Base-by-base conservation (phyloP, 2,113 vertebrate genomes). In the Sprattus sprattus region DNA sequence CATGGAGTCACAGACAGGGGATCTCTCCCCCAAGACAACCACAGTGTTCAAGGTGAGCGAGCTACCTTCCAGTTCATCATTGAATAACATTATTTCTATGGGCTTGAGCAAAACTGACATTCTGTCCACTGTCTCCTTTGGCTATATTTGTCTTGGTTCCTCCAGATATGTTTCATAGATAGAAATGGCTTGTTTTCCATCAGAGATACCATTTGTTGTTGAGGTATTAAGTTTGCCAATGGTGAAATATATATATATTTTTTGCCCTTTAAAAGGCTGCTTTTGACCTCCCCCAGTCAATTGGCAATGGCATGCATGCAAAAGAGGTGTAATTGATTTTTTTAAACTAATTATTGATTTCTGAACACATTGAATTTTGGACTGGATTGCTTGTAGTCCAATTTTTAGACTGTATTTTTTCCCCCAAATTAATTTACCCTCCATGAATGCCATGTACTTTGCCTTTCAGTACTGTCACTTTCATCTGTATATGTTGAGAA, bases 21-120 rank as follows among this genome's bases (percentile, higher is more conserved):
- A 99, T 92, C 95, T 98, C 93, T 98, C 98, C 92, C 97, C 97
- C 95, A 99, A 98, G 97, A 99, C 97, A 96, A 99, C 92, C 94
- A 98, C 97, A 88, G 94, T 98, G 91, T 96, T 97, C 94, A 98
- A 98, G 97, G 97, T 98, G 94, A 88, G 95, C 82, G 18, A 60
- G 52, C 15, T 11, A 52, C 13, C 52, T 54, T 54, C 47, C 10
- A 54, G 11, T 54, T 54, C 4, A 16, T 18, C 16, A 15, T 15
- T 54, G 52, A 54, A 54, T 16, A 4, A 54, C 16, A 18, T 54
- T 54, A 54, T 18, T 54, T 54, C 15, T 54, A 0, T 54, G 52
- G 52, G 52, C 52, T 18, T 54, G 52, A 54, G 52, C 52, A 54
- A 18, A 54, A 54, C 87, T 54, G 82, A 13, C n/a, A 2, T 84